Conservation (phyloP, 2,888 invertebrate species). For the Yponomeuta malinellus region DNA sequence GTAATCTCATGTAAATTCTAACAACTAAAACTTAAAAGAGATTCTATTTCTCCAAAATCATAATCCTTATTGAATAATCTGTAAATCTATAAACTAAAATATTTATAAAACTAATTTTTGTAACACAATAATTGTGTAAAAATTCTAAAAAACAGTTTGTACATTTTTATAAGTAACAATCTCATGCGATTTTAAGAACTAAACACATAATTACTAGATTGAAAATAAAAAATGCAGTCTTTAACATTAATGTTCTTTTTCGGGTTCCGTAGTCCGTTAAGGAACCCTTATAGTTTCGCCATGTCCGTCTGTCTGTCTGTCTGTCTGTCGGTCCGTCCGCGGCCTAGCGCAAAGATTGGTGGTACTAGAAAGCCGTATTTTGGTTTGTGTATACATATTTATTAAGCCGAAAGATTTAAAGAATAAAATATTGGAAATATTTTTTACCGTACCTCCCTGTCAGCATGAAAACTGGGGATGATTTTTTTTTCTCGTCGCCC, state of each 20-base stretch:
- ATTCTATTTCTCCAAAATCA: constrained; percentile 35
- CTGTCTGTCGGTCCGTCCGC: too few species aligned
- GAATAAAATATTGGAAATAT: too few species aligned
- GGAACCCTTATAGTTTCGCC: too few species aligned
- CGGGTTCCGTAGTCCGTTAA: too few species aligned
- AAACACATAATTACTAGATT: background rate
- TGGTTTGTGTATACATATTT: too few species aligned
- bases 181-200: constrained; percentile 31
- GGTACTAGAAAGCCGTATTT: too few species aligned
- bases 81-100: background rate
- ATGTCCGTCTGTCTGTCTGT: too few species aligned
- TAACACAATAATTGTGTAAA: constrained; percentile 52
- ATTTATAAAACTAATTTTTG: background rate
- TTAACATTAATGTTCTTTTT: background rate
- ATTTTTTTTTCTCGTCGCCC: too few species aligned
- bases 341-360: too few species aligned
- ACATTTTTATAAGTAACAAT: constrained; percentile 48
- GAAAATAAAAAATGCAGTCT: background rate
- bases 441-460: too few species aligned
- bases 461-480: too few species aligned
- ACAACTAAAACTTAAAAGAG: constrained; percentile 53
- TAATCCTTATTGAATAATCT: background rate
- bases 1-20: constrained; percentile 56
- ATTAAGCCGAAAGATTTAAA: too few species aligned
- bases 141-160: constrained; percentile 56